phyloP scores from a whole-genome alignment of 2,113 vertebrate species.

The Chaenogobius annularis region DNA sequence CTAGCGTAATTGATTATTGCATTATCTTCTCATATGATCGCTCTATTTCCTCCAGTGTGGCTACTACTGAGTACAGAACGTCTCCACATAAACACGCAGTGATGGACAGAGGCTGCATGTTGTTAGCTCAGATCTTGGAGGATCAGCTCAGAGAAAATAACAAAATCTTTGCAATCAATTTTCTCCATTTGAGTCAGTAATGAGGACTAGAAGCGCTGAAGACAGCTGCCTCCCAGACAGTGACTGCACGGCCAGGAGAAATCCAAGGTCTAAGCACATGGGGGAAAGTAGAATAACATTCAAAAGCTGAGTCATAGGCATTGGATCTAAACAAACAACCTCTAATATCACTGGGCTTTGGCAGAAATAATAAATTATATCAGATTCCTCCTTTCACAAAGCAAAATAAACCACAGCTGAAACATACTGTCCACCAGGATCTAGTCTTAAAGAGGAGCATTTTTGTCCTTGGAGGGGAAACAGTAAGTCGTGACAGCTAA shows the following conservation, averaged over 20 bases:
- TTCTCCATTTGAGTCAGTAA: conserved; percentile 41
- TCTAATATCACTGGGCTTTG: conserved; percentile 13
- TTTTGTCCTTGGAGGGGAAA: background rate
- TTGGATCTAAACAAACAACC: background rate
- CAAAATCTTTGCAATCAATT: conserved; percentile 44
- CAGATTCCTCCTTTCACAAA: conserved; percentile 6
- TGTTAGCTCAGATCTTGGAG: background rate
- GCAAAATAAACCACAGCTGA: conserved; percentile 4
- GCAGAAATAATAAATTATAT: conserved; percentile 28
- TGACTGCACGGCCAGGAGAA: conserved; percentile 8
- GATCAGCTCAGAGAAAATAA: conserved; percentile 37
- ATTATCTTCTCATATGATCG: conserved; percentile 9
- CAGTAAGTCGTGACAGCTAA: background rate
- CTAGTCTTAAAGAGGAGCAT: background rate
- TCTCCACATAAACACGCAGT: conserved; percentile 5
- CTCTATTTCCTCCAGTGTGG: conserved; percentile 15
- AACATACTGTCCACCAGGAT: background rate
- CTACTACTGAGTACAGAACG: background rate
- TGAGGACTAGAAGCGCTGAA: conserved; percentile 35
- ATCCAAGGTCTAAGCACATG: conserved; percentile 1
- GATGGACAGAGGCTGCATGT: conserved; percentile 5
- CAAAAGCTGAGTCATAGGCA: conserved; percentile 19
- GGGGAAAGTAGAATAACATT: conserved; percentile 8
- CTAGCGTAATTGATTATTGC: conserved; percentile 1
- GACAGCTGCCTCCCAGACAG: conserved; percentile 30